Evolutionary conservation across 1,140 invertebrate genomes (phyloP), one percentile per base, ranked within the genome.

Genomic region (Aradophagus sp.): DNA sequence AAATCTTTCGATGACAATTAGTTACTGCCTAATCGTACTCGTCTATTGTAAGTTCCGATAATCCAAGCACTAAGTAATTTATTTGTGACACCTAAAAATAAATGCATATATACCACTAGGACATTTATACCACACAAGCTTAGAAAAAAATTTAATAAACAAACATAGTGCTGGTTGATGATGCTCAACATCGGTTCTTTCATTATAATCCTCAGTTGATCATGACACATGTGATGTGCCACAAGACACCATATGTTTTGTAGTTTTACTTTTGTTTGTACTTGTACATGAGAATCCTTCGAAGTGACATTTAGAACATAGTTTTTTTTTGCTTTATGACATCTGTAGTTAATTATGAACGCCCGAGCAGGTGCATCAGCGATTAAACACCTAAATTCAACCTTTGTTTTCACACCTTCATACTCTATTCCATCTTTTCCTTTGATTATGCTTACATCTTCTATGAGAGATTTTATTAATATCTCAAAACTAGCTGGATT

Each of bases 291-390:
- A 23, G n/a, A 2, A n/a, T n/a, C 34, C 26, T 19, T 27, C 14
- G 8, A 48, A 42, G 8, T 39, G 8, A 32, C 56, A 61, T 12
- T 48, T 48, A 4, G 56, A 61, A 26, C 42, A 61, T 5, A 35
- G 44, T 36, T 48, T 38, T 36, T 17, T 17, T 1, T 20, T 16
- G n/a, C 11, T 23, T 8, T 11, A 26, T 41, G 36, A 27, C 8
- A 5, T 15, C 5, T 35, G 10, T 48, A 26, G 34, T 48, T 47
- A 3, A 61, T 14, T 11, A 61, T 2, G 8, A 39, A 39, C 19
- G 56, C 42, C 8, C 56, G 0, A 11, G 42, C 42, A 11, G 56
- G 42, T n/a, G 56, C 44, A 36, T 61, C 42, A 11, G 32, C 47
- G 13, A 50, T 36, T 5, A 50, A 50, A 8, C 47, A 36, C 19